Conservation (phyloP, 1,140 invertebrate species). For the Drosophila sturtevanti region DNA sequence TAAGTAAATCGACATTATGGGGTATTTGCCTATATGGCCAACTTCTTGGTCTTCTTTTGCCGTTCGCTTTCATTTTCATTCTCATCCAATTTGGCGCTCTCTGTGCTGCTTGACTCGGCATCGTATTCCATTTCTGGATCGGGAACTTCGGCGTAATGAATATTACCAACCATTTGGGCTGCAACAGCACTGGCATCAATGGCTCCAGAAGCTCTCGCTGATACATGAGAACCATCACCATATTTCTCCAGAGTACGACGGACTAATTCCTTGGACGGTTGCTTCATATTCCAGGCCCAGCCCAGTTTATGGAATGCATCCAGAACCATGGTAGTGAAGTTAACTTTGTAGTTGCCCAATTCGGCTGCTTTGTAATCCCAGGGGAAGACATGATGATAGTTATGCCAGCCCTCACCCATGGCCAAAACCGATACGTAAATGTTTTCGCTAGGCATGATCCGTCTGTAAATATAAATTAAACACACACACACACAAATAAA, state of each 20-base stretch:
- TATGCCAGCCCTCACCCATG: slow-evolving; percentile 92
- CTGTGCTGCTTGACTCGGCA: slow-evolving; percentile 78
- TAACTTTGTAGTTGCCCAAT: slow-evolving; percentile 83
- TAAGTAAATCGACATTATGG: slow-evolving; percentile 3
- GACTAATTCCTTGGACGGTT: slow-evolving; percentile 85
- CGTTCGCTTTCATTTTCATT: slow-evolving; percentile 74
- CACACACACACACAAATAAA: too few relatives aligned
- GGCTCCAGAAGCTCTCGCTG: slow-evolving; percentile 17
- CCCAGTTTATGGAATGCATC: slow-evolving; percentile 91
- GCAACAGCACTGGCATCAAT: slow-evolving; percentile 9
- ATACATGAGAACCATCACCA: slow-evolving; percentile 86
- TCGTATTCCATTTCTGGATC: slow-evolving; percentile 73
- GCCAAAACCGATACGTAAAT: slow-evolving; percentile 85
- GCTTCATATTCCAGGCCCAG: slow-evolving; percentile 91
- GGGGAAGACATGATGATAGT: slow-evolving; percentile 96
- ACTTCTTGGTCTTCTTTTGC: slow-evolving; percentile 69
- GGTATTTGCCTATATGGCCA: slow-evolving; percentile 34
- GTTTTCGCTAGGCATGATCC: slow-evolving; percentile 87
- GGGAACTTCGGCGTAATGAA: slow-evolving; percentile 70
- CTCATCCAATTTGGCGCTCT: slow-evolving; percentile 78
- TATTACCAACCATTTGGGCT: slow-evolving; percentile 55
- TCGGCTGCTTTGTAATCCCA: slow-evolving; percentile 89
- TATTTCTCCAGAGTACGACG: slow-evolving; percentile 84
- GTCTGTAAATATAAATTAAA: slow-evolving; percentile 82
- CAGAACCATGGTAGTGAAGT: slow-evolving; percentile 85